phyloP scores from a whole-genome alignment of 2,797 vertebrate species.

The Acrocephalus scirpaceus region DNA sequence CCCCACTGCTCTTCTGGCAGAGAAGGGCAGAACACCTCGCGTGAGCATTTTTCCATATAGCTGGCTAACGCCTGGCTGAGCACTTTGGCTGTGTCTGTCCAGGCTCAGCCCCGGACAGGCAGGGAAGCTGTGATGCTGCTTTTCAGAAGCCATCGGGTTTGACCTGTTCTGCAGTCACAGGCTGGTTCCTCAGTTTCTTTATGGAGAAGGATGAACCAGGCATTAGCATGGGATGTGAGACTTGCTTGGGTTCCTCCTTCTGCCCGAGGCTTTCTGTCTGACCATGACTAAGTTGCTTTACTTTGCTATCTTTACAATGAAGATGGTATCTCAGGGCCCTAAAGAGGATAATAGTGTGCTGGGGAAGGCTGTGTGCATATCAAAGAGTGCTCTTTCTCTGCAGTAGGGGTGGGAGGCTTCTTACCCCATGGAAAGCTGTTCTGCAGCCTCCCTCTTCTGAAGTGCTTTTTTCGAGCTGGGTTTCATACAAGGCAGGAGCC shows the following conservation, averaged over 20 bases:
- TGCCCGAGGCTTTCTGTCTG: slow-evolving; percentile 9
- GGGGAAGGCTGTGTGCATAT: background rate
- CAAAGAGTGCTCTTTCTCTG: background rate
- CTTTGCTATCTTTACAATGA: background rate
- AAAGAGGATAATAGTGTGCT: background rate
- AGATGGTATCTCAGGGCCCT: slow-evolving; percentile 5
- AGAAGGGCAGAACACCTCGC: background rate
- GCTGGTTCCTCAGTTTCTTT: background rate
- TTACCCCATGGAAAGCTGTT: background rate
- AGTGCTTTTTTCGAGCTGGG: background rate
- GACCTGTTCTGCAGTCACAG: background rate
- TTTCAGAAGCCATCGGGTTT: background rate
- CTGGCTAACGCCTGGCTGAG: background rate
- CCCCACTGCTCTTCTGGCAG: background rate
- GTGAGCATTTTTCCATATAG: background rate
- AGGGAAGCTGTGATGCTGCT: background rate
- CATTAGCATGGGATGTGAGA: background rate
- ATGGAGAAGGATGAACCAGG: background rate
- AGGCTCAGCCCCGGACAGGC: background rate
- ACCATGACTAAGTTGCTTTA: background rate
- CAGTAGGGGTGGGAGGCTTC: background rate
- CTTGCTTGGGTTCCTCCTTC: background rate
- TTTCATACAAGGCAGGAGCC: background rate
- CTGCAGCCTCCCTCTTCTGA: background rate
- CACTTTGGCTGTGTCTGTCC: rapidly evolving